A percentile compares a stretch with the other conserved stretches of the same genome.
These are phyloP conservation scores for Tipula helvola DNA, from an alignment of 2,888 invertebrate genomes.

Conservation along the genomic window DNA sequence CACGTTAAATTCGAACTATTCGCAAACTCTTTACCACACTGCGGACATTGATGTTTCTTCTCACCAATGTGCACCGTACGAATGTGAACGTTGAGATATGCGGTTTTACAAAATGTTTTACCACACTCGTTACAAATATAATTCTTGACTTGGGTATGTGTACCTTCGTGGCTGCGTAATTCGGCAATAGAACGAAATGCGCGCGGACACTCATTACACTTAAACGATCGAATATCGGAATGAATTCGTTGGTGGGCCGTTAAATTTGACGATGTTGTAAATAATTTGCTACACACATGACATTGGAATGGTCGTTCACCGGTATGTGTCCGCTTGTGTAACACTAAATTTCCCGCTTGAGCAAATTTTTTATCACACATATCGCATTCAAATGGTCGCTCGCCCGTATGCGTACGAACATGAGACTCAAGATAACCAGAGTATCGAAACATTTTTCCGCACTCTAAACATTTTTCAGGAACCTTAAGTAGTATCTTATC, in stretches of 20 bases:
- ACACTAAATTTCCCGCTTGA: conserved; percentile 15
- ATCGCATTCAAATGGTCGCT: conserved; percentile 25
- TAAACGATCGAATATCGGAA: conserved; percentile 13
- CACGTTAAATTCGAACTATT: conserved; percentile 19
- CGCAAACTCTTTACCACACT: conserved; percentile 19
- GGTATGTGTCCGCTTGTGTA: conserved; percentile 17
- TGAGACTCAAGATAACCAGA: conserved; percentile 26
- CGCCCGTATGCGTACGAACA: conserved; percentile 24
- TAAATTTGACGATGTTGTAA: conserved; percentile 18
- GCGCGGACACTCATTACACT: conserved; percentile 15
- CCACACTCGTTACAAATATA: conserved; percentile 18
- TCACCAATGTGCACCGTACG: conserved; percentile 18
- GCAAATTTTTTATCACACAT: conserved; percentile 19
- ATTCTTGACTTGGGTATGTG: conserved; percentile 18
- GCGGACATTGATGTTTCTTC: conserved; percentile 17
- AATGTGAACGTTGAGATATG: conserved; percentile 18
- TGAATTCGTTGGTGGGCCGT: conserved; percentile 17
- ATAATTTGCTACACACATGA: conserved; percentile 16
- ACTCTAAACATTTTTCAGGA: conserved; percentile 24
- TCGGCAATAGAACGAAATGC: conserved; percentile 17
- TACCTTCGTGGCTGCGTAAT: conserved; percentile 17
- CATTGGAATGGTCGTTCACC: conserved; percentile 18
- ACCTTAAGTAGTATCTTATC: conserved; percentile 19
- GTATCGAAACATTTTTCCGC: conserved; percentile 25
- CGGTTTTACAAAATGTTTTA: conserved; percentile 19